Evolutionary conservation across 2,113 vertebrate species (phyloP).

Genomic region (Aptenodytes patagonicus): DNA sequence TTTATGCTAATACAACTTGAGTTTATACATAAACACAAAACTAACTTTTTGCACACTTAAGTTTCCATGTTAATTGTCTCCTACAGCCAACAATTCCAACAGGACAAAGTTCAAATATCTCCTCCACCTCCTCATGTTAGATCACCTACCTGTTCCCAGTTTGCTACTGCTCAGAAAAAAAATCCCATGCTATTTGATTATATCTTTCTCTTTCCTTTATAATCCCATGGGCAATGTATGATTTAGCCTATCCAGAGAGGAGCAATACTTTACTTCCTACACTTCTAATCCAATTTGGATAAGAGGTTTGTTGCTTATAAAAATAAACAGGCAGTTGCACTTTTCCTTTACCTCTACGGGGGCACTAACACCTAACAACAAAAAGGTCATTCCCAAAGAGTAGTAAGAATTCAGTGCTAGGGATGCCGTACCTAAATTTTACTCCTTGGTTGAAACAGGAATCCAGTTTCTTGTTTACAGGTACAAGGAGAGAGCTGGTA

Average conservation of each 20-base stretch:
- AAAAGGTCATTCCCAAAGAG: neutral
- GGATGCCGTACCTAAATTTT: neutral
- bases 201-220: neutral
- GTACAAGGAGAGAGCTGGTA: neutral
- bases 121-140: neutral
- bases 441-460: neutral
- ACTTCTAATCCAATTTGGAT: constrained; percentile 32
- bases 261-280: neutral
- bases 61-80: neutral
- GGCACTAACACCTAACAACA: neutral
- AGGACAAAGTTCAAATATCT: neutral
- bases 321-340: constrained; percentile 12
- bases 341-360: neutral
- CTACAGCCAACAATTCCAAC: neutral
- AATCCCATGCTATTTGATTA: neutral
- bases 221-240: neutral
- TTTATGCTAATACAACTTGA: neutral
- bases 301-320: constrained; percentile 48
- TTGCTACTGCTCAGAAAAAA: neutral
- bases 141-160: neutral
- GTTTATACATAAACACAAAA: neutral
- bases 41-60: neutral
- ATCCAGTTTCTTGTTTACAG: neutral
- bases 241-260: neutral
- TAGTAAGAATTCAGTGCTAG: neutral